phyloP scores from a whole-genome alignment of 2,113 vertebrate species.

The Kobus ellipsiprymnus region DNA sequence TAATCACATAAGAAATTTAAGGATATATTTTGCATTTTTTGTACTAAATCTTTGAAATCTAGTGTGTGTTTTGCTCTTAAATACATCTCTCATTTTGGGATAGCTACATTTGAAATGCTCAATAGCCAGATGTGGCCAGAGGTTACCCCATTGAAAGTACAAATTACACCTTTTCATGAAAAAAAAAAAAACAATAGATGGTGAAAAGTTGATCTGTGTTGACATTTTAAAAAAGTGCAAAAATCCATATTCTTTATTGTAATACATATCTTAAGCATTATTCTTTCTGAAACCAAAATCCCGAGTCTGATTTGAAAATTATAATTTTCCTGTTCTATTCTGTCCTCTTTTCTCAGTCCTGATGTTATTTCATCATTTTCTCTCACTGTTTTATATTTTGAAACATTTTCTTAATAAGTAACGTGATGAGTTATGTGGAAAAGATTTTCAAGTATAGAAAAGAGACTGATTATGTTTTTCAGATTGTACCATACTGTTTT shows the following conservation, averaged over 20 bases:
- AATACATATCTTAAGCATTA: not conserved
- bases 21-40: not conserved
- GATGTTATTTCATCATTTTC: not conserved
- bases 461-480: not conserved
- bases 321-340: not conserved
- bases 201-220: not conserved
- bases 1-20: not conserved
- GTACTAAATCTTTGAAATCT: not conserved
- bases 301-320: not conserved
- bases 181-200: not conserved
- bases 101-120: not conserved
- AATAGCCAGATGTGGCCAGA: not conserved
- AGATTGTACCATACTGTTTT: not conserved
- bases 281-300: not conserved
- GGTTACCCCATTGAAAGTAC: not conserved
- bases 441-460: constrained; percentile 21
- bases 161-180: not conserved
- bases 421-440: not conserved
- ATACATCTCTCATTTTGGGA: not conserved
- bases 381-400: not conserved
- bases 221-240: not conserved
- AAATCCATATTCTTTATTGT: not conserved
- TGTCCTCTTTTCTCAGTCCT: not conserved
- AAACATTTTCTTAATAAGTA: not conserved
- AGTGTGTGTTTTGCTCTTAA: not conserved